phyloP scores from a whole-genome alignment of 2,888 invertebrate species.

The Oscheius sp. region DNA sequence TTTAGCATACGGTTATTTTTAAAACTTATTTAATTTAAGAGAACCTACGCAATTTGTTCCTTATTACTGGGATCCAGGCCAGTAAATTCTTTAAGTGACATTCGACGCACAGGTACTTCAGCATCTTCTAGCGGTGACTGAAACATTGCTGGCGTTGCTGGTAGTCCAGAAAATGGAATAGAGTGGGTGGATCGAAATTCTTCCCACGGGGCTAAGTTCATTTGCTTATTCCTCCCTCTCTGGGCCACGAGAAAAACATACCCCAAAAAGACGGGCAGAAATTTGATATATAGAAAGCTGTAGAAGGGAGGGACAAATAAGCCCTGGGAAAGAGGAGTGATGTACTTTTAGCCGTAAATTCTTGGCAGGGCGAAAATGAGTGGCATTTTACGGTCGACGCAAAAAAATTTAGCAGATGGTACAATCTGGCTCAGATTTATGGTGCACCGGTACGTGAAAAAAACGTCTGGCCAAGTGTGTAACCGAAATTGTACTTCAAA shows the following conservation, averaged over 20 bases:
- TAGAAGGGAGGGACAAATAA: background rate
- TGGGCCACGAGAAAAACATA: background rate
- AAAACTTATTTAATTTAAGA: background rate
- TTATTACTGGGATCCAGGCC: constrained; percentile 59
- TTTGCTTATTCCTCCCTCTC: background rate
- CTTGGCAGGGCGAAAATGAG: too few relatives aligned
- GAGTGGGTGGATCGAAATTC: too few relatives aligned
- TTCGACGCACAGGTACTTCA: constrained; percentile 57
- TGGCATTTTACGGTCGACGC: too few relatives aligned
- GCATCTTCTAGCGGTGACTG: constrained; percentile 25
- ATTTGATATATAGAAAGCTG: background rate
- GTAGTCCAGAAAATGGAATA: background rate
- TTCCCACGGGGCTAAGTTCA: background rate
- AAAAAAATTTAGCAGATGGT: too few relatives aligned
- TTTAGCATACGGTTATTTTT: background rate
- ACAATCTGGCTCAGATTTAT: too few relatives aligned
- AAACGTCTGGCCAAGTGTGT: too few relatives aligned
- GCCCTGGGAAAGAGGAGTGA: background rate
- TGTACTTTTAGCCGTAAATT: too few relatives aligned
- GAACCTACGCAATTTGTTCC: constrained; percentile 46
- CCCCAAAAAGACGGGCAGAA: background rate
- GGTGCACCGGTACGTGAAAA: too few relatives aligned
- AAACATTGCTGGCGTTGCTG: background rate
- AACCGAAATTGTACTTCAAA: too few relatives aligned
- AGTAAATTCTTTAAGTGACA: constrained; percentile 67